Conservation (phyloP, 2,888 invertebrate species). For the Chydorus sphaericus region DNA sequence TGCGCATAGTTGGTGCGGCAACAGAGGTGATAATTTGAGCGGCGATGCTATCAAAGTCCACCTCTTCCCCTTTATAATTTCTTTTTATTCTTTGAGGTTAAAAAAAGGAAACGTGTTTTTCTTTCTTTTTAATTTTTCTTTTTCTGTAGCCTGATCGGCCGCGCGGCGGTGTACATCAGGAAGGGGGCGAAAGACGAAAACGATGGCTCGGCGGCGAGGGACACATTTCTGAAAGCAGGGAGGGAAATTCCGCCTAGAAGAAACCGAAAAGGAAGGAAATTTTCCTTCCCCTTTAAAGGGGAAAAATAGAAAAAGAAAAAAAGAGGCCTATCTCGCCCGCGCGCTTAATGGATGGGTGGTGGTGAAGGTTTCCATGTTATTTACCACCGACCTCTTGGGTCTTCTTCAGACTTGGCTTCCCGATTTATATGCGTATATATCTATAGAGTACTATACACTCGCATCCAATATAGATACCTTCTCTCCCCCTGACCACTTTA, state of each 20-base stretch:
- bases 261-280: too few relatives aligned
- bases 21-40: neutral
- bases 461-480: neutral
- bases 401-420: too few relatives aligned
- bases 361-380: slow-evolving; percentile 2
- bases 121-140: neutral
- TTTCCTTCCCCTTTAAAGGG: neutral
- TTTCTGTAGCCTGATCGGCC: too few relatives aligned
- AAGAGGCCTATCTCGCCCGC: neutral
- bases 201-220: neutral
- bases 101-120: neutral
- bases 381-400: slow-evolving; percentile 3
- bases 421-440: too few relatives aligned
- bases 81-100: neutral
- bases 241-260: slow-evolving; percentile 1
- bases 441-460: too few relatives aligned
- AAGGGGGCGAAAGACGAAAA: neutral
- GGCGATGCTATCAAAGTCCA: neutral
- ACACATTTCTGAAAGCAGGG: neutral
- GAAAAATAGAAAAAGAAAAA: neutral
- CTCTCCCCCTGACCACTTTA: neutral
- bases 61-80: neutral
- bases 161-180: neutral
- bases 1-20: neutral
- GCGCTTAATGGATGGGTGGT: slow-evolving; percentile 3